Conservation (phyloP, 2,113 vertebrate genomes). For the Rhabdomys dilectus region DNA sequence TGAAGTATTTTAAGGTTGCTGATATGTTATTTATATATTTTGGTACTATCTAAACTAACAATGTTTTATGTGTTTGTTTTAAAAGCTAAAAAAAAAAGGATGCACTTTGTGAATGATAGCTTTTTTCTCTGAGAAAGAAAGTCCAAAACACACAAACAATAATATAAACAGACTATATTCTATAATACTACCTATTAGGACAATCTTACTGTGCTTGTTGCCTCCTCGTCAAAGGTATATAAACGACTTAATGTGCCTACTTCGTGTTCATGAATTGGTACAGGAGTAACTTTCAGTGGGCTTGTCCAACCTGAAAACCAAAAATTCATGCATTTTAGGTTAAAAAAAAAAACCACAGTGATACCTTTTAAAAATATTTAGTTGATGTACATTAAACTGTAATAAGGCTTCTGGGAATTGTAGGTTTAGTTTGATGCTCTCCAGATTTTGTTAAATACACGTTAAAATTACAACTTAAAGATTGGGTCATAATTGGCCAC, state of each 20-base stretch:
- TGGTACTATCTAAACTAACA: neutral
- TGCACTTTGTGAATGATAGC: neutral
- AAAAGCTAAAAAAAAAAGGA: neutral
- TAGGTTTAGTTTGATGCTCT: constrained; percentile 81
- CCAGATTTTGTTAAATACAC: constrained; percentile 68
- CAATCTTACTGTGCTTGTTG: constrained; percentile 77
- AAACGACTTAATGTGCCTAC: neutral
- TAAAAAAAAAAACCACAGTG: neutral
- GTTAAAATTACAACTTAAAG: constrained; percentile 64
- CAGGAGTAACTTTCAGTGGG: constrained; percentile 63
- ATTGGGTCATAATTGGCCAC: constrained; percentile 73
- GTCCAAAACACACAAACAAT: neutral
- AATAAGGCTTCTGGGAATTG: constrained; percentile 83
- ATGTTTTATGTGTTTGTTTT: neutral
- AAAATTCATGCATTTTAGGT: neutral
- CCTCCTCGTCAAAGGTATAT: constrained; percentile 69
- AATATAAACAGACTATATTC: neutral
- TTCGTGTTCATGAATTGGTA: constrained; percentile 9
- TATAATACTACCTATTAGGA: accelerated
- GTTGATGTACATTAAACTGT: constrained; percentile 80
- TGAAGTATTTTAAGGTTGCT: neutral
- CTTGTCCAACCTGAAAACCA: constrained; percentile 85
- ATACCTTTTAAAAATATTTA: constrained; percentile 63
- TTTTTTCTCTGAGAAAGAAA: neutral
- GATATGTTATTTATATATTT: neutral